Evolutionary conservation across 53 echinoderm and acorn worm species (phyloP).

Genomic region (Holothuria scabra): DNA sequence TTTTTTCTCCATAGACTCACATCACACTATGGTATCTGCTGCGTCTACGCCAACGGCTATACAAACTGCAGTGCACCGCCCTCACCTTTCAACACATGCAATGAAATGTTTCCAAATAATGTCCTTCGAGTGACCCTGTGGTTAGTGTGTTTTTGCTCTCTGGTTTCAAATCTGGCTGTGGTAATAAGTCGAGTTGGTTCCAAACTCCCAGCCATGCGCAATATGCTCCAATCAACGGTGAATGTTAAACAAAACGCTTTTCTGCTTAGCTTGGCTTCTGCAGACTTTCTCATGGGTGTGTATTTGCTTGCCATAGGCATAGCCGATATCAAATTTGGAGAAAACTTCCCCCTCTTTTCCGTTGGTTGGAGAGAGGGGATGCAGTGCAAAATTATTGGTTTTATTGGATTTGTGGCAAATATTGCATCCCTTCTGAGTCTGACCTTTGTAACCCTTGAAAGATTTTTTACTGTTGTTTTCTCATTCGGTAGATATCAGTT

Average conservation of each 20-base stretch:
- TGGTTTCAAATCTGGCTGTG: too few species aligned
- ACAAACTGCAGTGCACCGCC: too few species aligned
- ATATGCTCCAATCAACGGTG: too few species aligned
- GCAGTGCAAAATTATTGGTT: slow-evolving; percentile 17
- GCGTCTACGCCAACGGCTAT: too few species aligned
- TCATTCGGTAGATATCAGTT: background rate
- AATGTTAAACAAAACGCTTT: background rate
- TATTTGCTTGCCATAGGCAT: slow-evolving; percentile 21
- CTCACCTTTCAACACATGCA: too few species aligned
- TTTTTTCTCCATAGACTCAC: too few species aligned
- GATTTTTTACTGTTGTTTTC: slow-evolving; percentile 13
- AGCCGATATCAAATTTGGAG: slow-evolving; percentile 15
- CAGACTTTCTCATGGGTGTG: slow-evolving; percentile 38
- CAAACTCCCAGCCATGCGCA: too few species aligned
- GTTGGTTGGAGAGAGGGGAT: background rate
- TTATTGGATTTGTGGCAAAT: slow-evolving; percentile 10
- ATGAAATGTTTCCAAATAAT: too few species aligned
- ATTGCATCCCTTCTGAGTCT: slow-evolving; percentile 4
- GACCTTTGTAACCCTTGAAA: slow-evolving; percentile 5
- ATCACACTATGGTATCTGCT: too few species aligned
- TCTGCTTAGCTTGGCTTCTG: background rate
- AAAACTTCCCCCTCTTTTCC: slow-evolving; percentile 1
- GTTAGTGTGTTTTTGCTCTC: too few species aligned
- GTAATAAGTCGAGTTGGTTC: too few species aligned
- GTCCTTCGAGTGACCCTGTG: too few species aligned